Evolutionary conservation across 2,888 invertebrate species (phyloP).

Genomic region (Clistopyga incitator): DNA sequence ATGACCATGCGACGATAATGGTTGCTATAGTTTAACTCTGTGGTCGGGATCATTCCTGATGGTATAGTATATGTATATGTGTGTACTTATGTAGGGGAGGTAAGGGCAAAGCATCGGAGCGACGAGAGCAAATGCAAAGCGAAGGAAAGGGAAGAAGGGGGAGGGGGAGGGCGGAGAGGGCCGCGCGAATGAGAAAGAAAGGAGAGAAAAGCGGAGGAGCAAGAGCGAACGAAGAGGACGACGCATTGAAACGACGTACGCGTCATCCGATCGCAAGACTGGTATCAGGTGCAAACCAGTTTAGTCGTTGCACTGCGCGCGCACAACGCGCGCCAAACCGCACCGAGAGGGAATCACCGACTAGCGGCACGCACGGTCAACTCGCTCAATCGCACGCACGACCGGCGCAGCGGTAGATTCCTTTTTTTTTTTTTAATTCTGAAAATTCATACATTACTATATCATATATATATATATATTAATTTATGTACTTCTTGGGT

Average conservation of each 20-base stretch:
- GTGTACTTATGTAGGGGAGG: background rate
- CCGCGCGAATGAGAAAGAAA: slow-evolving; percentile 11
- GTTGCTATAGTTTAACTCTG: slow-evolving; percentile 62
- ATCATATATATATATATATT: too few species aligned
- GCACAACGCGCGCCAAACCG: slow-evolving; percentile 61
- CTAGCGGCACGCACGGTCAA: slow-evolving; percentile 76
- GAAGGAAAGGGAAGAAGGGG: background rate
- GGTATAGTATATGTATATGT: background rate
- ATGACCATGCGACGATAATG: slow-evolving; percentile 64
- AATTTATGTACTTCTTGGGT: too few species aligned
- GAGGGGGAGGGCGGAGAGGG: background rate
- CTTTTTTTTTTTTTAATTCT: too few species aligned
- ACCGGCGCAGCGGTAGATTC: slow-evolving; percentile 8
- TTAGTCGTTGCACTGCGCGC: slow-evolving; percentile 71
- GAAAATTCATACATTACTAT: too few species aligned
- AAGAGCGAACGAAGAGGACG: slow-evolving; percentile 32
- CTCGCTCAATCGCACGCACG: slow-evolving; percentile 66
- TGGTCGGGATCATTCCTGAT: slow-evolving; percentile 54
- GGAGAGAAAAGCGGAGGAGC: slow-evolving; percentile 46
- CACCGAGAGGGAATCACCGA: slow-evolving; percentile 74
- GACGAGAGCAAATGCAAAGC: background rate
- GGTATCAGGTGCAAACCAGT: slow-evolving; percentile 84
- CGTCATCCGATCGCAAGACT: slow-evolving; percentile 82
- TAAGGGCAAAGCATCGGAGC: background rate
- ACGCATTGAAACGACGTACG: slow-evolving; percentile 79